A percentile compares a stretch with the other conserved stretches of the same genome.
phyloP scores from a whole-genome alignment of 2,797 vertebrate species.

The Staurois parvus region DNA sequence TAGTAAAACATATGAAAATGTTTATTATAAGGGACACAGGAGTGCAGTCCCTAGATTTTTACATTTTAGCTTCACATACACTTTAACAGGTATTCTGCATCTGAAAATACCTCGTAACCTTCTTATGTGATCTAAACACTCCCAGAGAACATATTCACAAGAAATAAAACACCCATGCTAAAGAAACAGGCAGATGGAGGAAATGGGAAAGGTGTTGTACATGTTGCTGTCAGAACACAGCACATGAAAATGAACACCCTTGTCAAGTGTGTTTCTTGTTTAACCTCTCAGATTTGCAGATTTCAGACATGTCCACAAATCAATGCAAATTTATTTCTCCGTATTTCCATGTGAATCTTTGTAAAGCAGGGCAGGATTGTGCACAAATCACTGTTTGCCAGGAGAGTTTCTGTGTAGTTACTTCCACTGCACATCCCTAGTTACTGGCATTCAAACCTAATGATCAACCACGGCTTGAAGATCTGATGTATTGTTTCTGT shows the following conservation, averaged over 20 bases:
- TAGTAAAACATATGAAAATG: too few relatives aligned
- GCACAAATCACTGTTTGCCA: slow-evolving; percentile 49
- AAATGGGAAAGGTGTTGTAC: slow-evolving; percentile 27
- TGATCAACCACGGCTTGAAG: neutral
- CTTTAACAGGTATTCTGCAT: neutral
- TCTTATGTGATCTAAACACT: neutral
- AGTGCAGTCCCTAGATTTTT: too few relatives aligned
- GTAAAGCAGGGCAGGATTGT: slow-evolving; percentile 48
- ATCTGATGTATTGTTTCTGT: neutral
- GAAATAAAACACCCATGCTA: neutral
- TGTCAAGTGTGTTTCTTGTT: slow-evolving; percentile 38
- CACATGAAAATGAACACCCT: slow-evolving; percentile 32
- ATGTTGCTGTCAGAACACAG: slow-evolving; percentile 36
- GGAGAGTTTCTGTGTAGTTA: slow-evolving; percentile 44
- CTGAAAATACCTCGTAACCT: neutral
- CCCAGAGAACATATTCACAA: neutral
- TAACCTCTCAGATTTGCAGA: slow-evolving; percentile 50
- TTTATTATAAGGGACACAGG: too few relatives aligned
- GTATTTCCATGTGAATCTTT: slow-evolving; percentile 47
- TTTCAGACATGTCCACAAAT: slow-evolving; percentile 51
- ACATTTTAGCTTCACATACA: too few relatives aligned
- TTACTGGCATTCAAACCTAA: slow-evolving; percentile 24
- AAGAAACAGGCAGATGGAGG: slow-evolving; percentile 19
- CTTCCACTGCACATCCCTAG: slow-evolving; percentile 18
- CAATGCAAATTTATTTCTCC: slow-evolving; percentile 58